Evolutionary conservation across 2,797 vertebrate species (phyloP).

Genomic region (Enteromius treurensis): DNA sequence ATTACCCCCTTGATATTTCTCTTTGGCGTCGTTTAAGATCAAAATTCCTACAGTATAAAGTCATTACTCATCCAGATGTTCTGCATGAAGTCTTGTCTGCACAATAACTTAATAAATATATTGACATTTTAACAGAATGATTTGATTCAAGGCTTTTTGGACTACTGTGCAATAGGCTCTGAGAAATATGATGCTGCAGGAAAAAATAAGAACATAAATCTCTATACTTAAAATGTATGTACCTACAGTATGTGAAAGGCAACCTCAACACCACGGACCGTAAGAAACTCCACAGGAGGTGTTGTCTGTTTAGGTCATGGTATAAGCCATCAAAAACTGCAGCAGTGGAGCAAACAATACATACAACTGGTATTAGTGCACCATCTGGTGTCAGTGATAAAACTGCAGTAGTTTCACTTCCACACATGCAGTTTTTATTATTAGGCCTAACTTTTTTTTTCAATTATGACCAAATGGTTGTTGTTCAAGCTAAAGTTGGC

Average conservation of each 20-base stretch:
- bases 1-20: constrained; percentile 12
- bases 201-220: neutral
- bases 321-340: neutral
- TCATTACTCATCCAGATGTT: constrained; percentile 9
- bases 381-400: neutral
- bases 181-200: neutral
- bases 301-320: neutral
- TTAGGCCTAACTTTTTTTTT: neutral
- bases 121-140: neutral
- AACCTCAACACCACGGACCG: neutral
- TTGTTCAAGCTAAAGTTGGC: neutral
- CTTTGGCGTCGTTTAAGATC: neutral
- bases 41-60: constrained; percentile 4
- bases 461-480: neutral
- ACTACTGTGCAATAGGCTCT: neutral
- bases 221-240: neutral
- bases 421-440: neutral
- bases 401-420: neutral
- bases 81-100: neutral
- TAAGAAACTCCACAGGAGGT: neutral
- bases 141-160: neutral
- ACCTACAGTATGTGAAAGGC: neutral
- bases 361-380: neutral
- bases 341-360: neutral
- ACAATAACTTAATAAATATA: neutral